phyloP scores from a whole-genome alignment of 1,140 invertebrate species.

The Brachionus rubens region DNA sequence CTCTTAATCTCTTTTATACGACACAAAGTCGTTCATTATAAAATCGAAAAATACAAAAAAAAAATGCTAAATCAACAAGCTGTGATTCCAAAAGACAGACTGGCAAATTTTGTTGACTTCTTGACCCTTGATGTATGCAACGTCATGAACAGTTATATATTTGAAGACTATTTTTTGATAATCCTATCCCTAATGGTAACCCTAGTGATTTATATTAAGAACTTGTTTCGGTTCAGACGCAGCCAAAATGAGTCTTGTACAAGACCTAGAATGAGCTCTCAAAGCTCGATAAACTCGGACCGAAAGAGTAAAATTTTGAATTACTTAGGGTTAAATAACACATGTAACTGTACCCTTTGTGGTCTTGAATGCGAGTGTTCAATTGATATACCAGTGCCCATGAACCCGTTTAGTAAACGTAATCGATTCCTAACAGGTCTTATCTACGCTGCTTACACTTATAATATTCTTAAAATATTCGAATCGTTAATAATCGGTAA shows the following conservation, averaged over 20 bases:
- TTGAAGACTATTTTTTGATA: constrained; percentile 35
- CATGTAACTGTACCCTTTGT: background rate
- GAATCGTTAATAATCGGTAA: constrained; percentile 1
- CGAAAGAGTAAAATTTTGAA: background rate
- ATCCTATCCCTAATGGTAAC: background rate
- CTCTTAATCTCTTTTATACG: background rate
- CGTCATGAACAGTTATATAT: background rate
- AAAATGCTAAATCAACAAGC: background rate
- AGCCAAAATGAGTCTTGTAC: background rate
- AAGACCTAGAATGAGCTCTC: background rate
- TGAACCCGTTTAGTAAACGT: constrained; percentile 39
- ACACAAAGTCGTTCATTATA: background rate
- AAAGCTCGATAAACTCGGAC: too few species aligned
- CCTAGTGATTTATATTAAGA: constrained; percentile 14
- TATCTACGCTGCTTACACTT: constrained; percentile 42
- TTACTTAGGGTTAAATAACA: background rate
- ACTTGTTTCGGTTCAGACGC: background rate
- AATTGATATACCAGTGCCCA: constrained; percentile 33
- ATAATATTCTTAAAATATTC: constrained; percentile 43
- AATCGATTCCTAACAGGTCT: constrained; percentile 32
- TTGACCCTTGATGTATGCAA: constrained; percentile 38
- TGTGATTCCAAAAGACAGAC: background rate
- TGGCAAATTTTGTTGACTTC: too few species aligned
- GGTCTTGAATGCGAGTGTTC: constrained; percentile 13
- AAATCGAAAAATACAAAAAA: background rate